Evolutionary conservation across 2,888 invertebrate species (phyloP).

Genomic region (Octodonta nipae): DNA sequence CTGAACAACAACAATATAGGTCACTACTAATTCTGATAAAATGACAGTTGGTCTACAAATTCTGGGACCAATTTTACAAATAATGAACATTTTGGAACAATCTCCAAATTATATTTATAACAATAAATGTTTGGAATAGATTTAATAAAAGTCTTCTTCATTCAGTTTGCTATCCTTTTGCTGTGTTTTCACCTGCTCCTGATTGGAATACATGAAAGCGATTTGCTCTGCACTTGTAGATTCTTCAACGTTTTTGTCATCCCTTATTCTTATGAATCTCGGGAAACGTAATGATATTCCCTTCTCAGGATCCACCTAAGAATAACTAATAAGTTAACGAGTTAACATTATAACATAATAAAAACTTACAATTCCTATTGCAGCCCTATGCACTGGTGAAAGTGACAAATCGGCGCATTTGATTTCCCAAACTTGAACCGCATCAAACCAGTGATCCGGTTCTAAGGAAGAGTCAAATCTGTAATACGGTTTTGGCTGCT

Average conservation of each 20-base stretch:
- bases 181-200: slow-evolving; percentile 78
- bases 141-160: slow-evolving; percentile 53
- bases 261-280: slow-evolving; percentile 75
- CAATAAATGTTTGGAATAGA: no score
- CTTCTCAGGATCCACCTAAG: slow-evolving; percentile 67
- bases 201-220: slow-evolving; percentile 78
- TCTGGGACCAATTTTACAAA: no score
- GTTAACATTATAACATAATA: background rate
- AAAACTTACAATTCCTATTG: slow-evolving; percentile 56
- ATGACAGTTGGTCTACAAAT: no score
- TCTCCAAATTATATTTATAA: no score
- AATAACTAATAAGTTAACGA: slow-evolving; percentile 6
- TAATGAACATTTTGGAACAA: no score
- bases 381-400: slow-evolving; percentile 87
- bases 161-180: slow-evolving; percentile 27
- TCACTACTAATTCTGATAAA: no score
- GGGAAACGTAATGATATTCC: slow-evolving; percentile 94
- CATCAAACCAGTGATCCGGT: slow-evolving; percentile 83
- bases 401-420: slow-evolving; percentile 84
- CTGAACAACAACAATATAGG: no score
- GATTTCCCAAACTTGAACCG: slow-evolving; percentile 68
- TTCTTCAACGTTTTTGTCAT: slow-evolving; percentile 85
- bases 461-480: slow-evolving; percentile 55
- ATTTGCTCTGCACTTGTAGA: slow-evolving; percentile 84
- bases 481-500: slow-evolving; percentile 66